Percentiles rank a stretch among this genome's conserved stretches.
Conservation (phyloP, 2,113 vertebrate species). For the Percopsis transmontana region DNA sequence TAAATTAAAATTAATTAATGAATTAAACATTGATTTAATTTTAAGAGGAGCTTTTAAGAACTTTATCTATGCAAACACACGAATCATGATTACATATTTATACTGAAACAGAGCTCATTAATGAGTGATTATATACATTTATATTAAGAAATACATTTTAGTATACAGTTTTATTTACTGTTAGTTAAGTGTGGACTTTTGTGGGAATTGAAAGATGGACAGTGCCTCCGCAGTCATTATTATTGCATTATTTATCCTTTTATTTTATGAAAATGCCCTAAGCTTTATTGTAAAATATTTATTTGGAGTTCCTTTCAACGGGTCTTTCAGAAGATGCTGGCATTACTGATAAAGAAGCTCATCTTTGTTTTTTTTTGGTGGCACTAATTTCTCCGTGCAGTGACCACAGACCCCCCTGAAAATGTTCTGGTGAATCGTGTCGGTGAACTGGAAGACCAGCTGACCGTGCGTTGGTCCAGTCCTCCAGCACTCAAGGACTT, state of each 20-base stretch:
- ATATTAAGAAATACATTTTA: no score
- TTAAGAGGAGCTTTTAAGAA: no score
- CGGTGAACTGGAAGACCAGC: constrained; percentile 92
- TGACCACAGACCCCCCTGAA: constrained; percentile 91
- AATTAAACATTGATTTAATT: no score
- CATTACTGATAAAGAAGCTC: background rate
- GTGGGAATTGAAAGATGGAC: no score
- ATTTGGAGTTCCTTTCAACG: background rate
- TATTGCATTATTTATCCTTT: constrained; percentile 14
- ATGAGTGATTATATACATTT: no score
- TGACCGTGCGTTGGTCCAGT: constrained; percentile 91
- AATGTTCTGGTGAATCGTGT: constrained; percentile 90
- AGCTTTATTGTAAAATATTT: background rate
- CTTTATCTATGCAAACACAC: no score
- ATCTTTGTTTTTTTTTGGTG: constrained; percentile 4
- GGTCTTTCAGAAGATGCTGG: background rate
- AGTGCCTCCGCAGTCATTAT: constrained; percentile 18
- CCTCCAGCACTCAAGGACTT: constrained; percentile 91
- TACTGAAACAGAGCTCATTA: no score
- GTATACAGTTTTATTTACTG: no score
- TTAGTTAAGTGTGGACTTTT: no score
- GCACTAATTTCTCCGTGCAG: constrained; percentile 64
- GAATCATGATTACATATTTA: no score
- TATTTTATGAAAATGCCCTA: constrained; percentile 15
- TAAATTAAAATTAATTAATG: no score